Percentiles rank a stretch among this genome's conserved stretches.
phyloP scores from a whole-genome alignment of 2,888 invertebrate species.

The Hipparchia semele region DNA sequence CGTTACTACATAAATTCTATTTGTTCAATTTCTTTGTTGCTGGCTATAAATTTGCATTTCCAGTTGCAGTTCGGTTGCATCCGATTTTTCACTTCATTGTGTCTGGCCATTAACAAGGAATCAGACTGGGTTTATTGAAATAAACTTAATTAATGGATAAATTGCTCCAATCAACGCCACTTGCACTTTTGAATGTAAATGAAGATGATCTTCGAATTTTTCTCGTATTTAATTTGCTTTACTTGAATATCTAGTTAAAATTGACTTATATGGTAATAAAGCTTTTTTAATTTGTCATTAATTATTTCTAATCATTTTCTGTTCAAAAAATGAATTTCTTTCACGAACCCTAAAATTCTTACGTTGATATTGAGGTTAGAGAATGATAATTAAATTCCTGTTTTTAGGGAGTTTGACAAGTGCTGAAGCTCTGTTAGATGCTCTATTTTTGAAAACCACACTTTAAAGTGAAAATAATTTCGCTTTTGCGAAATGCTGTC shows the following conservation, averaged over 20 bases:
- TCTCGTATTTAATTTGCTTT: not conserved
- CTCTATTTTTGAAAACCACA: no score
- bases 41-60: constrained; percentile 58
- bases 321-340: no score
- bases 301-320: no score
- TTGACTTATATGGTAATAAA: no score
- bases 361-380: no score
- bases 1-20: constrained; percentile 24
- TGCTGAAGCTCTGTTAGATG: no score
- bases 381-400: no score
- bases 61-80: constrained; percentile 52
- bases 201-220: constrained; percentile 28
- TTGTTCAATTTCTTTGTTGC: constrained; percentile 42
- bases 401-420: no score
- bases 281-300: no score
- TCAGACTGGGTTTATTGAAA: constrained; percentile 68
- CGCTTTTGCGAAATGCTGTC: not conserved
- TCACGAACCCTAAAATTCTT: no score
- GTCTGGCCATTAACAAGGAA: constrained; percentile 72
- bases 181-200: constrained; percentile 44
- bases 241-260: not conserved
- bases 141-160: constrained; percentile 63
- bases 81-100: constrained; percentile 62
- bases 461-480: not conserved
- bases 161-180: constrained; percentile 45